Evolutionary conservation across 1,140 invertebrate genomes (phyloP), one percentile per base, ranked within the genome.

Genomic region (Paracyclopina nana): DNA sequence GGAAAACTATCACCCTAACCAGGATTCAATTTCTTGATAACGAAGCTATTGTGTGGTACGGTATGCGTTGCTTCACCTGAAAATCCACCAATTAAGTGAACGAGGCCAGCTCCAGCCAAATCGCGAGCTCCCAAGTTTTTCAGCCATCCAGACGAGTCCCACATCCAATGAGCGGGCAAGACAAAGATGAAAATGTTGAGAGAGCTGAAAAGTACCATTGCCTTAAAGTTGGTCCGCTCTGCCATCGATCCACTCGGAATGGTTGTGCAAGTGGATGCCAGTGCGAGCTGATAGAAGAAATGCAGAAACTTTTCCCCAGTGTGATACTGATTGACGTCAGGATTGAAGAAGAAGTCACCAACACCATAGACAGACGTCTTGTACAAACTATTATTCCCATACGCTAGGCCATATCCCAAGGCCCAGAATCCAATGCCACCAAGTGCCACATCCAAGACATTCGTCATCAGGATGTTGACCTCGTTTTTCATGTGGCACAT

Each of bases 401-500:
- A 94, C 41, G 82, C 87, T 59, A 94, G 70, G 0, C 80, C 84
- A 63, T 85, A 95, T 0, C 88, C 90, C 60, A 92, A 88, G 16
- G 84, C 70, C 88, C 88, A 94, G 64, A 92, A 94, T 0, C 84
- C 87, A 4, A 90, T 62, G 45, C 84, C 87, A n/a, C 87, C 88
- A 2, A 94, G 70, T 8, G 87, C 80, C 48, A 94, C 84, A 56
- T 92, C 86, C 0, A 84, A 80, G 0, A 88, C 76, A 59, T 92
- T 92, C 63, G 90, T 91, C 79, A 91, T 85, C 85, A 91, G 88
- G 12, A 91, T 90, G 59, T 90, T 90, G 0, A 88, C 83, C 70
- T 91, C 86, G 59, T 91, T 91, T 65, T 91, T 91, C 26, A 84
- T 71, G 1, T 82, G 86, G 0, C 90, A 85, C 57, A 82, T 84